Evolutionary conservation across 2,888 invertebrate genomes (phyloP).

Genomic region (Chrysina gloriosa): DNA sequence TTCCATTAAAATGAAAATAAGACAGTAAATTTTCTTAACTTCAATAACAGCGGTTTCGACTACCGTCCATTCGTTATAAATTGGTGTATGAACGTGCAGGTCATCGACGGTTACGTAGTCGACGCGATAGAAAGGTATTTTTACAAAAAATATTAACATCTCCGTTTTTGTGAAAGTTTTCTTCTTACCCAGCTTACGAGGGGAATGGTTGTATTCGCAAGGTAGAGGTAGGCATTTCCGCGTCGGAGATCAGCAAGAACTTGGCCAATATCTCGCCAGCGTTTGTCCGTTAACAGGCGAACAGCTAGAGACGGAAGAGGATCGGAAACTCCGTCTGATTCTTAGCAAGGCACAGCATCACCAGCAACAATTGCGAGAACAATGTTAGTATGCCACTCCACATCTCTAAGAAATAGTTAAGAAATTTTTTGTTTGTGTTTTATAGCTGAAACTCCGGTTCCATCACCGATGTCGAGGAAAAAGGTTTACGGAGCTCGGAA

Average conservation of each 20-base stretch:
- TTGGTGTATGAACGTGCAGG: conserved; percentile 90
- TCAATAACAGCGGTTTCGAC: conserved; percentile 79
- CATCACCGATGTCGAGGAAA: conserved; percentile 66
- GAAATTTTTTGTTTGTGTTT: conserved; percentile 16
- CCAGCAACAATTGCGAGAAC: conserved; percentile 84
- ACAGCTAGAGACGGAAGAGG: conserved; percentile 85
- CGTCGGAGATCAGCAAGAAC: conserved; percentile 83
- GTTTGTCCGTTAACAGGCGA: conserved; percentile 88
- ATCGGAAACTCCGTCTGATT: conserved; percentile 86
- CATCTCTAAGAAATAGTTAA: not conserved
- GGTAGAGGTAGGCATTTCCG: conserved; percentile 91
- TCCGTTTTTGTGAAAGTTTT: not conserved
- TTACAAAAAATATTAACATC: not conserved
- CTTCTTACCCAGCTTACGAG: conserved; percentile 77
- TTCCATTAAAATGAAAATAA: no score
- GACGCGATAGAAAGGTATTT: conserved; percentile 89
- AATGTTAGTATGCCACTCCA: conserved; percentile 57
- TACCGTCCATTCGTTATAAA: conserved; percentile 93
- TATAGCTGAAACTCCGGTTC: conserved; percentile 59
- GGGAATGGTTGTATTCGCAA: conserved; percentile 96
- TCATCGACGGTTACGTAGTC: conserved; percentile 89
- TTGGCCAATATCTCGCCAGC: conserved; percentile 84
- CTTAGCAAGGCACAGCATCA: conserved; percentile 92
- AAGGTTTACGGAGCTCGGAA: conserved; percentile 65
- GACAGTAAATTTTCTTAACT: conserved; percentile 52